Conservation (phyloP, 2,797 vertebrate species). For the Erethizon dorsatum region DNA sequence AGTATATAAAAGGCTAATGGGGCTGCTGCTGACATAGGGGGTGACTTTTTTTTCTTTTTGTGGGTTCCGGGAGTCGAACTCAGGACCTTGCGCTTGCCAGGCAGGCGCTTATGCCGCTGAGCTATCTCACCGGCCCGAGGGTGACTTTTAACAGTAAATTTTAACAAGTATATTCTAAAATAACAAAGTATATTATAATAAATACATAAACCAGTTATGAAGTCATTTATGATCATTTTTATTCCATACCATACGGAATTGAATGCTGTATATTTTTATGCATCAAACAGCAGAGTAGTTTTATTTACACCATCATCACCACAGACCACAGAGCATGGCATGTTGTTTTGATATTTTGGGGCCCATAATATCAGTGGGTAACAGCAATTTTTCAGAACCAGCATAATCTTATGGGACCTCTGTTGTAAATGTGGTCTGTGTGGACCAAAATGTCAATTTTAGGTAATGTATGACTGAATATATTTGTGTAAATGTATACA, state of each 20-base stretch:
- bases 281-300: not conserved
- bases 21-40: not conserved
- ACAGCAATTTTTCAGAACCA: not conserved
- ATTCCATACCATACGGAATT: too few relatives aligned
- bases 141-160: not conserved
- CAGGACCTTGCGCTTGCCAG: too few relatives aligned
- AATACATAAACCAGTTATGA: not conserved
- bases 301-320: not conserved
- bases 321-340: not conserved
- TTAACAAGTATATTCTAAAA: not conserved
- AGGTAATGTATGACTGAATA: not conserved
- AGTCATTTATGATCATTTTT: not conserved
- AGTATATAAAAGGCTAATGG: not conserved
- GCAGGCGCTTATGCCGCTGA: too few relatives aligned
- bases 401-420: not conserved
- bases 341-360: not conserved
- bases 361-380: not conserved
- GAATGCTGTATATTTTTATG: not conserved
- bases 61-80: too few relatives aligned
- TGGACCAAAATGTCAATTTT: not conserved
- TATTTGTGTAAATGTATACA: too few relatives aligned
- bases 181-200: not conserved
- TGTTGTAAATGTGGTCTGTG: too few relatives aligned
- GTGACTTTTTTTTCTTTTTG: too few relatives aligned
- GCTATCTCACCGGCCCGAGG: too few relatives aligned